Evolutionary conservation across 2,113 vertebrate species (phyloP), one percentile per base, ranked within the genome.

Genomic region (Diadophis punctatus): DNA sequence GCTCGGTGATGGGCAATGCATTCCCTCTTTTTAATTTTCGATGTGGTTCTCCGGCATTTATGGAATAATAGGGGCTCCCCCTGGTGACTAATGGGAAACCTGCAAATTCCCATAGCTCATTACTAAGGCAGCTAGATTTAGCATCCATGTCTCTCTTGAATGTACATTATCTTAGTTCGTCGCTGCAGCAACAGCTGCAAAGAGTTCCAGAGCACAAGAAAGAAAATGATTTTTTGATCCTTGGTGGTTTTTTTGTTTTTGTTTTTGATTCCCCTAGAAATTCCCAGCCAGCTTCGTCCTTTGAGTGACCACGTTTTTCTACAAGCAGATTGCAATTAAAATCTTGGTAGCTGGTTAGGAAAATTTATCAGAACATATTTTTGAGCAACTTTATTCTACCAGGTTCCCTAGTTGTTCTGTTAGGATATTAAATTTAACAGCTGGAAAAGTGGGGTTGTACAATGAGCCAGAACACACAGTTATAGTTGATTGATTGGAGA

Each of bases 61-160:
- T 96, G 89, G 92, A 96, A 97, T 97, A 96, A 97, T 97, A 97
- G 96, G 94, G 97, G 96, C 96, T 97, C 96, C 97, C 96, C 97
- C 97, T 98, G 96, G 96, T 97, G 97, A 97, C 97, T 97, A 96
- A 97, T 97, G 97, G 96, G 93, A 96, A 94, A 96, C 93, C 96
- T 98, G 96, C 97, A 97, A 95, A 96, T 96, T 95, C 96, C 95
- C 96, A 91, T 89, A 94, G 56, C 87, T 96, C 93, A 95, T 97
- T 94, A 94, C 95, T 94, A 95, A 91, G 8, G 68, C 48, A 87
- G 88, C 68, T 9, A 20, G 63, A 94, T 93, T 2, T 74, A 92
- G 85, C 3, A 12, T 30, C 90, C 86, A 25, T 56, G 27, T 9
- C 1, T 3, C 80, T 86, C 68, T n/a, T 16, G 46, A 51, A 0